A percentile compares a stretch with the other conserved stretches of the same genome.
Conservation (phyloP, 2,797 vertebrate genomes). For the Zenarchopterus dispar region DNA sequence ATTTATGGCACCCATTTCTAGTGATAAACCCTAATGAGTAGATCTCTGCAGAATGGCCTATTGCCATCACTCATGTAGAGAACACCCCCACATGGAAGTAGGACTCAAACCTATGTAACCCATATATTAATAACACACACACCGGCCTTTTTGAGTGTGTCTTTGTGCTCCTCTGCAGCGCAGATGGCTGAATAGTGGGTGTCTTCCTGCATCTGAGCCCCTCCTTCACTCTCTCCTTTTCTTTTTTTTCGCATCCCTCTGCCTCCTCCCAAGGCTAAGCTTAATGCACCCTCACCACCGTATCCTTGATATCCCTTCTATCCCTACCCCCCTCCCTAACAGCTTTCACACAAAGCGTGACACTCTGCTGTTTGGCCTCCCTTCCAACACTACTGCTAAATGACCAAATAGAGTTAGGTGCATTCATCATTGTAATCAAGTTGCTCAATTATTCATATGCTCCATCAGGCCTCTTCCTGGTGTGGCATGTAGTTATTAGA, state of each 20-base stretch:
- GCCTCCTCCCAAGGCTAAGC: constrained; percentile 44
- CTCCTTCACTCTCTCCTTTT: constrained; percentile 42
- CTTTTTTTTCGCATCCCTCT: constrained; percentile 23
- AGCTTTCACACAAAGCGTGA: constrained; percentile 66
- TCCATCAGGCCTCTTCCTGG: constrained; percentile 79
- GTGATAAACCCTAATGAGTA: constrained; percentile 21
- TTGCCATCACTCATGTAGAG: constrained; percentile 28
- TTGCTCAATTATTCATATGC: constrained; percentile 82
- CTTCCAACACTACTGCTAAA: constrained; percentile 67
- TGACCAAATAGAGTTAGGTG: constrained; percentile 71
- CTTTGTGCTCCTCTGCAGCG: constrained; percentile 63
- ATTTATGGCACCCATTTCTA: background rate
- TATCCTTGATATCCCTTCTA: constrained; percentile 32
- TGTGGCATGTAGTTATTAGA: constrained; percentile 78
- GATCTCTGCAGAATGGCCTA: constrained; percentile 30
- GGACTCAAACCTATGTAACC: constrained; percentile 27
- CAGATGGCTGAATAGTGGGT: constrained; percentile 76
- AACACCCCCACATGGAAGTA: constrained; percentile 44
- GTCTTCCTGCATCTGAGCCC: constrained; percentile 59
- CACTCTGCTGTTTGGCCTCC: constrained; percentile 51
- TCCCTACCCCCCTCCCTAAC: constrained; percentile 47
- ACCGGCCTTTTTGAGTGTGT: constrained; percentile 35
- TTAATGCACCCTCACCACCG: constrained; percentile 18
- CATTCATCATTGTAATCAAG: constrained; percentile 84
- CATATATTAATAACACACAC: constrained; percentile 17